A percentile compares a stretch with the other conserved stretches of the same genome.
These are phyloP conservation scores for Mormyrops boulengeri DNA, from an alignment of 2,797 vertebrate genomes.

Conservation along the genomic window DNA sequence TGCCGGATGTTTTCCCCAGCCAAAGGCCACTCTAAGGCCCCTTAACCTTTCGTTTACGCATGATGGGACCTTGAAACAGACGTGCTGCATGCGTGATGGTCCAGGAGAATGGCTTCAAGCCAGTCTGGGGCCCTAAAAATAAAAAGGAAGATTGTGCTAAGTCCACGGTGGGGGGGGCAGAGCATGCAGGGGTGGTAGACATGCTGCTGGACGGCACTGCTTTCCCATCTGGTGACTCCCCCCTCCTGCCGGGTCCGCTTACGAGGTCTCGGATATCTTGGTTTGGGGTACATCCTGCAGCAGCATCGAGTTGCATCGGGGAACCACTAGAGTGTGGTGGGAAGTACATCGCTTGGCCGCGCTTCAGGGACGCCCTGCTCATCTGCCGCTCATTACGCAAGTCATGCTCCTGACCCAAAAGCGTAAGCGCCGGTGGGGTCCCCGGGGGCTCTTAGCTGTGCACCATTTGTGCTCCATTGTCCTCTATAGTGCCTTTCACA, in stretches of 20 bases:
- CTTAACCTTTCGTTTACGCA: conserved; percentile 1
- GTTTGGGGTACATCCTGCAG: conserved; percentile 48
- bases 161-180: background rate
- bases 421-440: conserved; percentile 16
- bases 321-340: conserved; percentile 33
- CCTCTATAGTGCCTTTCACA: background rate
- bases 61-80: conserved; percentile 31
- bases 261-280: conserved; percentile 51
- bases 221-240: conserved; percentile 43
- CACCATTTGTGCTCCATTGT: background rate
- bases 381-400: background rate
- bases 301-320: conserved; percentile 45
- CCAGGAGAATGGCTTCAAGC: background rate
- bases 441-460: background rate
- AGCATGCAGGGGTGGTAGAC: background rate
- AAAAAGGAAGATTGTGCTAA: background rate
- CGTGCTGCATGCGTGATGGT: background rate
- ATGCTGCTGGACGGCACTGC: conserved; percentile 21
- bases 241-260: conserved; percentile 44
- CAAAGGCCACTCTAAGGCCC: background rate
- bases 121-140: background rate
- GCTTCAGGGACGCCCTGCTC: conserved; percentile 39
- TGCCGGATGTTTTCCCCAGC: conserved; percentile 41
- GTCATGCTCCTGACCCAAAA: conserved; percentile 26
- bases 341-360: conserved; percentile 43